These are phyloP conservation scores for Pagetopsis macropterus DNA, from an alignment of 2,797 vertebrate genomes.

Conservation along the genomic window DNA sequence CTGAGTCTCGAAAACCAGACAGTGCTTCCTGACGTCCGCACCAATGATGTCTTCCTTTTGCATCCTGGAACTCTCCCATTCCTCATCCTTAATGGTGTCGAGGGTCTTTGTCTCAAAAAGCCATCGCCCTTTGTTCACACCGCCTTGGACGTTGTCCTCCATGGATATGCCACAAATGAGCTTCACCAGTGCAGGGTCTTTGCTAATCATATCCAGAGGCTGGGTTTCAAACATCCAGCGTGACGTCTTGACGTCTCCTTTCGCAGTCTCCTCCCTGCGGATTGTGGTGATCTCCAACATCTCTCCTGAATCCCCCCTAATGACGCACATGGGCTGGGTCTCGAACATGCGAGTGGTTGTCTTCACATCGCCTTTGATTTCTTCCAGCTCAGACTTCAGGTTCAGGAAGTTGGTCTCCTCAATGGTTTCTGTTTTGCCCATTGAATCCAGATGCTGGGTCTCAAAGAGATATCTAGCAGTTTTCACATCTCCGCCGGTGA, in stretches of 20 bases:
- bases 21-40: conserved; percentile 89
- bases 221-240: conserved; percentile 91
- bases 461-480: conserved; percentile 90
- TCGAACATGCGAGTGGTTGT: conserved; percentile 90
- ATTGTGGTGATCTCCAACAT: conserved; percentile 91
- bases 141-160: conserved; percentile 84
- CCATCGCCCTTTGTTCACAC: conserved; percentile 87
- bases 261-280: conserved; percentile 88
- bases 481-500: conserved; percentile 89
- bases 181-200: conserved; percentile 86
- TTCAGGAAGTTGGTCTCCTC: conserved; percentile 87
- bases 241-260: conserved; percentile 87
- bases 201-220: conserved; percentile 87
- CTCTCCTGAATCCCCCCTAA: conserved; percentile 88
- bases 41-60: conserved; percentile 89
- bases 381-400: conserved; percentile 89
- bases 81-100: conserved; percentile 89
- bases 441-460: conserved; percentile 87
- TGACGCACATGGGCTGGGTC: conserved; percentile 88
- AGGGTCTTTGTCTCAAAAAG: conserved; percentile 90
- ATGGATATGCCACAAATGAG: conserved; percentile 88
- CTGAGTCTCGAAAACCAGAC: conserved; percentile 91
- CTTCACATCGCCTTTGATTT: conserved; percentile 89
- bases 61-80: conserved; percentile 79
- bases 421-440: conserved; percentile 86